phyloP scores from a whole-genome alignment of 2,888 invertebrate species.

The Aproaerema taeniolella region DNA sequence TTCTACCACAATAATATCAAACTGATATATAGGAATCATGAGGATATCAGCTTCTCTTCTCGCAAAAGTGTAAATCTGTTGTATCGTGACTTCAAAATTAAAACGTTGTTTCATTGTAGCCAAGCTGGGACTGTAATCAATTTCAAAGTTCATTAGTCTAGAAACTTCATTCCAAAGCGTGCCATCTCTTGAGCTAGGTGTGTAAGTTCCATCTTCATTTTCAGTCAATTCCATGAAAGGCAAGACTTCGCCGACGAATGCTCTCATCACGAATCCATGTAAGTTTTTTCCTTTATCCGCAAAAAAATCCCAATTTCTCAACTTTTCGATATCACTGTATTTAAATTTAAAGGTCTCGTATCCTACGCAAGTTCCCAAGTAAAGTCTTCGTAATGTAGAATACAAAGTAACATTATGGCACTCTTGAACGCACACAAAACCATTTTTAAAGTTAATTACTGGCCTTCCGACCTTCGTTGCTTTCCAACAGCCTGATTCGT shows the following conservation, averaged over 20 bases:
- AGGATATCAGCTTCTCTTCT: conserved; percentile 51
- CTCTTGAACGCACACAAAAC: conserved; percentile 41
- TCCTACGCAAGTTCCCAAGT: conserved; percentile 56
- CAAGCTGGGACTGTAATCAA: conserved; percentile 40
- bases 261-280: conserved; percentile 42
- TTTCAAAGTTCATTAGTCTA: conserved; percentile 50
- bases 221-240: conserved; percentile 43
- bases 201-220: conserved; percentile 36
- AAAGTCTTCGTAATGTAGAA: conserved; percentile 36
- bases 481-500: conserved; percentile 49
- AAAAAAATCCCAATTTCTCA: conserved; percentile 33
- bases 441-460: conserved; percentile 33
- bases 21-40: conserved; percentile 53
- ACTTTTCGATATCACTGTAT: conserved; percentile 25
- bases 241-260: conserved; percentile 34
- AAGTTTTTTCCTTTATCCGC: conserved; percentile 47
- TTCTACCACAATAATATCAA: conserved; percentile 50
- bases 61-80: conserved; percentile 45
- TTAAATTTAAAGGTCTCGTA: conserved; percentile 30
- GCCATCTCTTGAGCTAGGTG: conserved; percentile 48
- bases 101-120: conserved; percentile 37
- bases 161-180: conserved; percentile 51
- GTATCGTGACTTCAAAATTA: conserved; percentile 43
- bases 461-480: conserved; percentile 39
- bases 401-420: conserved; percentile 44